A percentile compares a stretch with the other conserved stretches of the same genome.
Evolutionary conservation across 2,888 invertebrate species (phyloP).

Genomic region (Philereme transversata): DNA sequence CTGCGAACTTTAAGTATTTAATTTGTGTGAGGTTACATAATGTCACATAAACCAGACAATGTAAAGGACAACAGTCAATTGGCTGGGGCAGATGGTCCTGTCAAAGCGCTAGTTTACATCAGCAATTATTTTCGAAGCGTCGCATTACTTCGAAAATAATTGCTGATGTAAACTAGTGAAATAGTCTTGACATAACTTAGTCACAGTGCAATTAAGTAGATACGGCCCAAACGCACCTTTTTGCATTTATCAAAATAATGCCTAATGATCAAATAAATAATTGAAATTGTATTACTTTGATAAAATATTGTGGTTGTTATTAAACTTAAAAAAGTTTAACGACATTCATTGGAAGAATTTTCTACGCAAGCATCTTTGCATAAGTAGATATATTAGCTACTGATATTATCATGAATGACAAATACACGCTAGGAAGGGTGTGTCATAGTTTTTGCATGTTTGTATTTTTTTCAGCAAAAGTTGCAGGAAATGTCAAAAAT

Average conservation of each 20-base stretch:
- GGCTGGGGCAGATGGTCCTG: constrained; percentile 28
- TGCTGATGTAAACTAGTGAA: constrained; percentile 3
- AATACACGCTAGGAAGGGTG: too few relatives aligned
- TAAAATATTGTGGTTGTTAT: too few relatives aligned
- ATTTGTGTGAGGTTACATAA: not conserved
- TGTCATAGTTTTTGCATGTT: too few relatives aligned
- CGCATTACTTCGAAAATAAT: constrained; percentile 4
- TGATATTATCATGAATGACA: too few relatives aligned
- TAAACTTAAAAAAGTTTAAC: too few relatives aligned
- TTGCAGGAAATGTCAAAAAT: too few relatives aligned
- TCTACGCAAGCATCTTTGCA: too few relatives aligned
- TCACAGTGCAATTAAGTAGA: constrained; percentile 16
- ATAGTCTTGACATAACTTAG: constrained; percentile 20
- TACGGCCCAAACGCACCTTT: constrained; percentile 23
- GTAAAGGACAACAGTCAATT: constrained; percentile 14
- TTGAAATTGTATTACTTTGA: too few relatives aligned
- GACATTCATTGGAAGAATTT: too few relatives aligned
- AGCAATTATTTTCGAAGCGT: constrained; percentile 23
- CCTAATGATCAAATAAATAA: not conserved
- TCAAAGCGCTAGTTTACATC: constrained; percentile 25
- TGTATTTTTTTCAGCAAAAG: too few relatives aligned
- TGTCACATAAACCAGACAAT: constrained; percentile 7
- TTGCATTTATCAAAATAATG: constrained; percentile 7
- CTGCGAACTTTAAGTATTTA: too few relatives aligned
- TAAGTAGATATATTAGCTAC: too few relatives aligned